Evolutionary conservation across 2,797 vertebrate species (phyloP).

Genomic region (Fistularia commersonii): DNA sequence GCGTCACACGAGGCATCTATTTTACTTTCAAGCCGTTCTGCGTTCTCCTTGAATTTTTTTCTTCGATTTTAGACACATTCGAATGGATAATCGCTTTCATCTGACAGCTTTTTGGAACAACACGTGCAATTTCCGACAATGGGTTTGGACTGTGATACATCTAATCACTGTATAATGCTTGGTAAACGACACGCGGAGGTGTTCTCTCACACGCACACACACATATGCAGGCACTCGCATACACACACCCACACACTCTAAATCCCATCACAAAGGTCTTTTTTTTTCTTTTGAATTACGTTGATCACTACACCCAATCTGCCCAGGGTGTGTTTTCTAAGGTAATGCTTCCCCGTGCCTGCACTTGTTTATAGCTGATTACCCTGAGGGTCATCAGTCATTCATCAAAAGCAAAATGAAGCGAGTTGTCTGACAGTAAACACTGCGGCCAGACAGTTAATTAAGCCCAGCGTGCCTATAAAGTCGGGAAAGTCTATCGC

Average conservation of each 20-base stretch:
- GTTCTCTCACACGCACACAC: too few species aligned
- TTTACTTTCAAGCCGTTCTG: too few species aligned
- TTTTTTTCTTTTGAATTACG: conserved; percentile 9
- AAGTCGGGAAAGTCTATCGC: conserved; percentile 21
- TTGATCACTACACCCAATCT: conserved; percentile 14
- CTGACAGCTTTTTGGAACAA: too few species aligned
- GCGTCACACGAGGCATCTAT: too few species aligned
- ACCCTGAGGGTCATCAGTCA: conserved; percentile 45
- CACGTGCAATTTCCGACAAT: too few species aligned
- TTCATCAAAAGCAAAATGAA: conserved; percentile 57
- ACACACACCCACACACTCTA: conserved; percentile 4
- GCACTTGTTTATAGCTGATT: conserved; percentile 15
- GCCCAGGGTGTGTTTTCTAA: conserved; percentile 4
- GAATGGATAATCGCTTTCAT: too few species aligned
- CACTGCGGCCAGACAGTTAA: conserved; percentile 40
- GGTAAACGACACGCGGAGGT: too few species aligned
- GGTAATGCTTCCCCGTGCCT: conserved; percentile 12
- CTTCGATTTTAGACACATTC: too few species aligned
- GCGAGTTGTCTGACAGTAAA: conserved; percentile 51
- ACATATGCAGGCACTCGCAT: too few species aligned
- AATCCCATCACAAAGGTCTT: conserved; percentile 5
- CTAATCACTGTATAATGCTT: too few species aligned
- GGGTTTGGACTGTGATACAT: too few species aligned
- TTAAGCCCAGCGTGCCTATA: conserved; percentile 48
- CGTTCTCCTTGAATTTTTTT: too few species aligned